A percentile compares a stretch with the other conserved stretches of the same genome.
These are phyloP conservation scores for Nasonia oneida DNA, from an alignment of 2,888 invertebrate genomes.

Conservation along the genomic window DNA sequence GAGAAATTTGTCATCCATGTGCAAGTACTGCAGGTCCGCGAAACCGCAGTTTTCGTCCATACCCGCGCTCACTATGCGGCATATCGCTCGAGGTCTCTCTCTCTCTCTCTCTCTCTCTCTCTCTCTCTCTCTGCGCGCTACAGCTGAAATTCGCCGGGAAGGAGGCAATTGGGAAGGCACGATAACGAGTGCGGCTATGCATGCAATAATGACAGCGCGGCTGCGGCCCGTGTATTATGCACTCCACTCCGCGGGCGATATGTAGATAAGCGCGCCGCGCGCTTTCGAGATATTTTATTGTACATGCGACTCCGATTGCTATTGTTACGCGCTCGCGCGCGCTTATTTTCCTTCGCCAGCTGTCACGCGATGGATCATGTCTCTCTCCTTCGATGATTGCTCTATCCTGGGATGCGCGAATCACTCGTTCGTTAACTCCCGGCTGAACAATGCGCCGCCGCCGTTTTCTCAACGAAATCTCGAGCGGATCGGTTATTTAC, in stretches of 20 bases:
- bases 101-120: neutral
- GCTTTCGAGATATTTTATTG: conserved; percentile 13
- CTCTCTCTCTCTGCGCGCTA: too few relatives aligned
- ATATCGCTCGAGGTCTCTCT: neutral
- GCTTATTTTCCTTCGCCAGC: neutral
- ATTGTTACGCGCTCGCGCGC: neutral
- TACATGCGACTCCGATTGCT: neutral
- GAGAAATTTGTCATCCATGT: conserved; percentile 10
- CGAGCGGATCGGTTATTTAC: neutral
- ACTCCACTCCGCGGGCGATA: neutral
- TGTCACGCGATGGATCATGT: conserved; percentile 12
- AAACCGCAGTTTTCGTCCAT: conserved; percentile 25
- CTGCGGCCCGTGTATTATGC: neutral
- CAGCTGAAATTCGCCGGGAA: conserved; percentile 57
- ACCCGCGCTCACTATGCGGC: neutral
- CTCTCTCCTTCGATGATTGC: conserved; percentile 45
- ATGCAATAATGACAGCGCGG: conserved; percentile 53
- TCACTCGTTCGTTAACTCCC: too few relatives aligned
- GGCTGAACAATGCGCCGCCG: neutral
- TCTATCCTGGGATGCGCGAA: conserved; percentile 38
- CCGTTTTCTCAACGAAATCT: neutral
- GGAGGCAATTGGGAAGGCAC: conserved; percentile 67
- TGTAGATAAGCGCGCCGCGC: conserved; percentile 3
- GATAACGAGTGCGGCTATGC: conserved; percentile 59
- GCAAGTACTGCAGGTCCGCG: too few relatives aligned